Conservation (phyloP, 2,113 vertebrate genomes). For the Nothocercus julius region DNA sequence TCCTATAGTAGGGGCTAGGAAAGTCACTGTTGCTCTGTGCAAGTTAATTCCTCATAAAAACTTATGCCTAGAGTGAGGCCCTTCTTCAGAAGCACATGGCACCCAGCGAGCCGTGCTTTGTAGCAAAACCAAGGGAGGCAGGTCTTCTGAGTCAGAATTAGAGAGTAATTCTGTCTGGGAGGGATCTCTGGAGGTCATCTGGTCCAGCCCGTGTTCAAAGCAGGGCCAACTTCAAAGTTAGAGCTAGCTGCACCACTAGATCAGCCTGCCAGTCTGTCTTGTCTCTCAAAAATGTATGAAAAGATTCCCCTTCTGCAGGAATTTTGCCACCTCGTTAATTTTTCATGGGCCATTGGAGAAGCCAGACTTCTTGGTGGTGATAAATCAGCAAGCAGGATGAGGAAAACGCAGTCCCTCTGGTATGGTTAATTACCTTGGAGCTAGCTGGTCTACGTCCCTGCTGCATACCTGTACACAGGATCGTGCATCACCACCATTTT, state of each 20-base stretch:
- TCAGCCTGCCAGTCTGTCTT: not conserved
- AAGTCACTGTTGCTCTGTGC: accelerated
- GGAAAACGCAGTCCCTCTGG: accelerated
- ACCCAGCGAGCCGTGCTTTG: not conserved
- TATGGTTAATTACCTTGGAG: not conserved
- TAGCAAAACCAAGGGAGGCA: not conserved
- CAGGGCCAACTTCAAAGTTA: constrained; percentile 29
- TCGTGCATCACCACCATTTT: constrained; percentile 88
- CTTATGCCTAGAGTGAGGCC: not conserved
- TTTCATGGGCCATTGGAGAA: not conserved
- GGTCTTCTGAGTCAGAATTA: not conserved
- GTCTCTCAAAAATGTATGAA: not conserved
- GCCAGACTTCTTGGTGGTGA: not conserved
- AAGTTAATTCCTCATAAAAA: not conserved
- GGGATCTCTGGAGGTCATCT: not conserved
- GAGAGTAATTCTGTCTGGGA: not conserved
- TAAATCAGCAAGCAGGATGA: not conserved
- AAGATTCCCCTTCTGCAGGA: not conserved
- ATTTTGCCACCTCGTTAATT: not conserved
- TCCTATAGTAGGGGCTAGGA: not conserved
- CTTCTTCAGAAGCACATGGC: not conserved
- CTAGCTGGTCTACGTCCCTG: not conserved
- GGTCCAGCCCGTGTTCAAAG: not conserved
- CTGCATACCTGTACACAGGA: constrained; percentile 82
- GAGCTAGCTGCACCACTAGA: not conserved